phyloP scores from a whole-genome alignment of 2,888 invertebrate species.

The Heliconius ismenius region DNA sequence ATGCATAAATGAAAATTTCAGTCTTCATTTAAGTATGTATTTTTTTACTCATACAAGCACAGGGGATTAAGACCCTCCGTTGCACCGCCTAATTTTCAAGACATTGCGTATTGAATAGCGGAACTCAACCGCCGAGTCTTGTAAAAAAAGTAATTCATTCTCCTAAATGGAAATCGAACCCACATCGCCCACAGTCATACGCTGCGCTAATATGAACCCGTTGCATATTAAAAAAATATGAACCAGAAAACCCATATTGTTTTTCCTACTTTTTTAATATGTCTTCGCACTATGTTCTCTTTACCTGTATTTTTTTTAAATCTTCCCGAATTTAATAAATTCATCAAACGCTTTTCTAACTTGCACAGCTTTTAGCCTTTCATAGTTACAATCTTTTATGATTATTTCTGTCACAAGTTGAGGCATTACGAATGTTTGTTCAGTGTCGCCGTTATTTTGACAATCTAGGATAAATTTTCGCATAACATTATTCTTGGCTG shows the following conservation, averaged over 20 bases:
- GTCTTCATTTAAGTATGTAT: too few relatives aligned
- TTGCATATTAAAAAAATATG: too few relatives aligned
- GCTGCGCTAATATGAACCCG: too few relatives aligned
- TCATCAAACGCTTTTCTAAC: conserved; percentile 39
- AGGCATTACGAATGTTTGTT: background rate
- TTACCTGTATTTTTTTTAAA: background rate
- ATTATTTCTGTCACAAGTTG: conserved; percentile 42
- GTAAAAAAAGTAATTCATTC: background rate
- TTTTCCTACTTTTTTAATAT: too few relatives aligned
- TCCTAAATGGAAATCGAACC: too few relatives aligned
- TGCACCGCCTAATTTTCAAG: background rate
- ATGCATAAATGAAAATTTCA: too few relatives aligned
- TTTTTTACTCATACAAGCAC: background rate
- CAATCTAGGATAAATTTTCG: conserved; percentile 44
- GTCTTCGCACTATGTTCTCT: background rate
- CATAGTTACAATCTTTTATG: conserved; percentile 53
- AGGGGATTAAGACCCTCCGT: background rate
- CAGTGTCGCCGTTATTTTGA: conserved; percentile 13
- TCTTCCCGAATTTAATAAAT: conserved; percentile 38
- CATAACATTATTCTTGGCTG: conserved; percentile 36
- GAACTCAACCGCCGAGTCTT: background rate
- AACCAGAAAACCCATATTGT: too few relatives aligned
- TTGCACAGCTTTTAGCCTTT: conserved; percentile 47
- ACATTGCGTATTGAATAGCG: too few relatives aligned
- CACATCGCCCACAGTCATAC: background rate